Percentiles rank a stretch among this genome's conserved stretches.
phyloP scores from a whole-genome alignment of 2,888 invertebrate species.

The Leptinotarsa rubiginosa region DNA sequence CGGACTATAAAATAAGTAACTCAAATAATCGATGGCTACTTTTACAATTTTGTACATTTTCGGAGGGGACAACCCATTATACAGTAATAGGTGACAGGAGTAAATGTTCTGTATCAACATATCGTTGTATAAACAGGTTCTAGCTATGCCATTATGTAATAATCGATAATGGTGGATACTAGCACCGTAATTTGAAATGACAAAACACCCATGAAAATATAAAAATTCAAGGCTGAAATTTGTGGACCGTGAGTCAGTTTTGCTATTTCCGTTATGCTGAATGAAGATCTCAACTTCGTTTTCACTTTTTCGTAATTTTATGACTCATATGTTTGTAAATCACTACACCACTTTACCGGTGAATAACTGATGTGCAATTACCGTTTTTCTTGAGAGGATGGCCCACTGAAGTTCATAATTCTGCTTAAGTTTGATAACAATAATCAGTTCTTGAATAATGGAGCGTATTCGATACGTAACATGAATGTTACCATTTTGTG shows the following conservation, averaged over 20 bases:
- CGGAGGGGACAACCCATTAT: too few species aligned
- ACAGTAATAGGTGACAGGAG: too few species aligned
- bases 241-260: slow-evolving; percentile 30
- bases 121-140: too few species aligned
- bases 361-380: neutral
- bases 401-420: neutral
- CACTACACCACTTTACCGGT: neutral
- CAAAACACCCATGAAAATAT: slow-evolving; percentile 22
- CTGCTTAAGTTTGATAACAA: too few species aligned
- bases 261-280: slow-evolving; percentile 34
- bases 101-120: too few species aligned
- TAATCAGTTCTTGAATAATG: too few species aligned
- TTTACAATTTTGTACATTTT: too few species aligned
- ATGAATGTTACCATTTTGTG: too few species aligned
- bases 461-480: too few species aligned
- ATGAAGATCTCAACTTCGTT: slow-evolving; percentile 29
- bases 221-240: slow-evolving; percentile 30
- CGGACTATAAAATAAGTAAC: too few species aligned
- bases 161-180: neutral
- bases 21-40: too few species aligned
- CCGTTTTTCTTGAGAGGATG: neutral
- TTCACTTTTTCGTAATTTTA: slow-evolving; percentile 34
- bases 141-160: neutral
- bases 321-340: slow-evolving; percentile 30
- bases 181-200: slow-evolving; percentile 1